Base-by-base conservation (phyloP, 2,797 vertebrate species). In the Lates japonicus region DNA sequence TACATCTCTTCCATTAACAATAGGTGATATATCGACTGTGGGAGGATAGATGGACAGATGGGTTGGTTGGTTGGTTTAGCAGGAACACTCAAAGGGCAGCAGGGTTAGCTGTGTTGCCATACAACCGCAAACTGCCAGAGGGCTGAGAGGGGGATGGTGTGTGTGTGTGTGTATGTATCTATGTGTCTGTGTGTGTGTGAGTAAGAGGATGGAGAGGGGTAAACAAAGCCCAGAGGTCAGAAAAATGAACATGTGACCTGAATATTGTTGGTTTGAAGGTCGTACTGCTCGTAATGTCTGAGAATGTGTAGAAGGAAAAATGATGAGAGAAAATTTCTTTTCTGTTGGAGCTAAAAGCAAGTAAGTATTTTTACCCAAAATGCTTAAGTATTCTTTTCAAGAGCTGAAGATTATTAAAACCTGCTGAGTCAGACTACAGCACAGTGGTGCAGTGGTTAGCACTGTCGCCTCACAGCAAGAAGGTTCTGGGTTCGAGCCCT, bases 81-180 rank as follows among this genome's bases (percentile, higher is more conserved):
- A 81, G 68, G 14, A 85, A 91, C 85, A 87, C 82, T 83, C n/a
- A 68, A n/a, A 88, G 79, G 86, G 81, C 88, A 85, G 48, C 60
- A 1, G 71, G 90, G 90, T 92, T 54, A 88, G 80, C 71, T 54
- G 72, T 90, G 89, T 91, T 91, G 87, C 85, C 83, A 91, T 79
- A 91, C 88, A 91, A 79, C 71, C 49, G 71, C 72, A 52, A 77
- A 86, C 63, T 20, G 85, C 89, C 83, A 74, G 49, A 62, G 82
- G 90, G 65, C 11, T 7, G 54, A n/a, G 75, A 7, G 48, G 77
- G 86, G 59, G 78, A 37, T 20, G 48, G 85, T 1, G 66, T 6
- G 67, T 29, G 55, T 44, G 41, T 16, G 25, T 59, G 12, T 57
- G 54, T 39, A 46, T 66, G 46, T 25, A 39, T n/a, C 80, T 0